Evolutionary conservation across 2,888 invertebrate genomes (phyloP), one percentile per base, ranked within the genome.

Genomic region (Clostera curtula): DNA sequence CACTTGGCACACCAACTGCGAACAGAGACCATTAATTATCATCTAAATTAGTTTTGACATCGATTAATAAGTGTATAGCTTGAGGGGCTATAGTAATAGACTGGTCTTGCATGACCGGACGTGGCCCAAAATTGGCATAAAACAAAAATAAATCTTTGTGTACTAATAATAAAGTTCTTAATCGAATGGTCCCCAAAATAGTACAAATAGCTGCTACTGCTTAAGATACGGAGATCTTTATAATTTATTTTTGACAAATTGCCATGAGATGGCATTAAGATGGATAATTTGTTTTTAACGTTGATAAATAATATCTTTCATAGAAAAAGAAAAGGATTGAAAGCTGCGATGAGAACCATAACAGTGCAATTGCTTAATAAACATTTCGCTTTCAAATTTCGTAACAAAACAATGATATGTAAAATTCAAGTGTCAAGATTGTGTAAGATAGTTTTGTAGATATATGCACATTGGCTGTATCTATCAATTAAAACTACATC

Each of bases 1-100:
- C 50, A 93, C 89, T 43, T 92, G 92, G 68, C 95, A 95, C 42
- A 91, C 90, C 68, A 95, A 83, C 94, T 94, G 85, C 33, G 85
- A 86, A 56, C 40, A 45, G 14, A 10, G 40, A 25, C 31, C 46
- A 55, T 49, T 43, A 31, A 45, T 53, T 52, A 49, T 5, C 21
- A 22, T 30, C 28, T 33, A 44, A 42, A 52, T 55, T 40, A 40
- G 26, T 34, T 40, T 31, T 40, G 40, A 24, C 37, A 32, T 22
- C 32, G 24, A 54, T 55, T 46, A 45, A 49, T 53, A 45, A 44
- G 29, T 39, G 40, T 27, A 36, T 32, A 24, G 40, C 50, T 32
- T 25, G 24, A 43, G 49, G 47, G 33, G 26, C 36, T 34, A 21
- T 38, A 25, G 23, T 39, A 40, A 42, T 25, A 32, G 34, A 40